phyloP scores from a whole-genome alignment of 2,797 vertebrate genomes.

The Antennarius maculatus region DNA sequence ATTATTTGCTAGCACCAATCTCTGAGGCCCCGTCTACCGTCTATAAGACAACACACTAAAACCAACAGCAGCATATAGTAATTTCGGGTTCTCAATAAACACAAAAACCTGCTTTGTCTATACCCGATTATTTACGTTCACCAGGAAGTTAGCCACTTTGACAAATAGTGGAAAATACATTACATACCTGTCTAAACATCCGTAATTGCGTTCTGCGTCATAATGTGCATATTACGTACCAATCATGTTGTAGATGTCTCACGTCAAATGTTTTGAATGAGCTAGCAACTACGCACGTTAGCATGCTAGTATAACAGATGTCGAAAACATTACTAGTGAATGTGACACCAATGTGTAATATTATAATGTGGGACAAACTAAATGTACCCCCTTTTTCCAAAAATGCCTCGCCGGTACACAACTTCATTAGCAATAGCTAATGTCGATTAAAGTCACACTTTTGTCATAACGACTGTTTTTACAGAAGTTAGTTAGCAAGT shows the following conservation, averaged over 20 bases:
- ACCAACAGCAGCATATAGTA: no score
- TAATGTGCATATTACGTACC: neutral
- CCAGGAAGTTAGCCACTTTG: no score
- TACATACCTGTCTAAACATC: no score
- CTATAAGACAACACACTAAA: no score
- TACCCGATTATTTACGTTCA: neutral
- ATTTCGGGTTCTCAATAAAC: neutral
- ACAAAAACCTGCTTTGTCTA: neutral
- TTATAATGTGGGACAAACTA: neutral
- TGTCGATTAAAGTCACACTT: neutral
- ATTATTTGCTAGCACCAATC: no score
- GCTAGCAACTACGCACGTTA: conserved; percentile 1
- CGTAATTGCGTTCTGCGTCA: no score
- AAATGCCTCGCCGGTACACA: no score
- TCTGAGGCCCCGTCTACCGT: no score
- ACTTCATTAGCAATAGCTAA: no score
- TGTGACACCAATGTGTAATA: no score
- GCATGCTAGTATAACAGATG: conserved; percentile 1
- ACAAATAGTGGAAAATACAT: neutral
- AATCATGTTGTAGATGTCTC: neutral
- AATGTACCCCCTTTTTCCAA: neutral
- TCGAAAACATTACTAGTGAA: neutral
- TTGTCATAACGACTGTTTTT: conserved; percentile 10
- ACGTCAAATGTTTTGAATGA: no score
- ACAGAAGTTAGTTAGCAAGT: conserved; percentile 21